Percentiles rank a stretch among this genome's conserved stretches.
Evolutionary conservation across 2,888 invertebrate species (phyloP).

Genomic region (Caenorhabditis japonica): DNA sequence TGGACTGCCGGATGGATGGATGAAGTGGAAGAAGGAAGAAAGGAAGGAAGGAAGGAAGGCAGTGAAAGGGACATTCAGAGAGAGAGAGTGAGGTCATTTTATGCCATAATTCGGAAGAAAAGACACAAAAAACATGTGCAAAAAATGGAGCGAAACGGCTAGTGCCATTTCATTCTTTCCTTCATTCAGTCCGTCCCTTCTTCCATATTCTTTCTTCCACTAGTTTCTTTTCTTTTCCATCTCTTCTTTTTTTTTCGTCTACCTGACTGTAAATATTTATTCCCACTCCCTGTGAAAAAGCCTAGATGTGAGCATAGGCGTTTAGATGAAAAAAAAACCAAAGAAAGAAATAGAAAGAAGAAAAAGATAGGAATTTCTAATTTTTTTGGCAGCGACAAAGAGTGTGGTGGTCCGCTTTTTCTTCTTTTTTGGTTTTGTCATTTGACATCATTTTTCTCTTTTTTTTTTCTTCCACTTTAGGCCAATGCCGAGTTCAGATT

Average conservation of each 20-base stretch:
- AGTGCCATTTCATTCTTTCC: not conserved
- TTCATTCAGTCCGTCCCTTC: not conserved
- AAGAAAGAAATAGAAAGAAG: not conserved
- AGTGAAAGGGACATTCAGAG: slow-evolving; percentile 16
- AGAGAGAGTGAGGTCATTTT: slow-evolving; percentile 18
- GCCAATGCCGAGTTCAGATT: too few relatives aligned
- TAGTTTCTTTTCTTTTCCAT: not conserved
- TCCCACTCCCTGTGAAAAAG: too few relatives aligned
- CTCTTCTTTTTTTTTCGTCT: too few relatives aligned
- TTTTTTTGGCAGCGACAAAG: too few relatives aligned
- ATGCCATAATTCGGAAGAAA: slow-evolving; percentile 12
- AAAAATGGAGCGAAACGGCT: not conserved
- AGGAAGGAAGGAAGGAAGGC: slow-evolving; percentile 9
- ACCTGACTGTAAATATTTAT: too few relatives aligned
- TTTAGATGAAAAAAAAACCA: not conserved
- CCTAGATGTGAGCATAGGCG: not conserved
- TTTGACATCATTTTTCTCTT: too few relatives aligned
- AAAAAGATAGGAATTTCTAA: not conserved
- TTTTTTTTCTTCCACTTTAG: too few relatives aligned
- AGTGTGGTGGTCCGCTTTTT: too few relatives aligned
- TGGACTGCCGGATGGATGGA: too few relatives aligned
- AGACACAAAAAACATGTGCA: not conserved
- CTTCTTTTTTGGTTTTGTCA: too few relatives aligned
- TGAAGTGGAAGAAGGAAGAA: slow-evolving; percentile 4
- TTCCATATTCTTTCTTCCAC: not conserved